Evolutionary conservation across 2,797 vertebrate species (phyloP), one percentile per base, ranked within the genome.

Genomic region (Schizopygopsis malacanthus): DNA sequence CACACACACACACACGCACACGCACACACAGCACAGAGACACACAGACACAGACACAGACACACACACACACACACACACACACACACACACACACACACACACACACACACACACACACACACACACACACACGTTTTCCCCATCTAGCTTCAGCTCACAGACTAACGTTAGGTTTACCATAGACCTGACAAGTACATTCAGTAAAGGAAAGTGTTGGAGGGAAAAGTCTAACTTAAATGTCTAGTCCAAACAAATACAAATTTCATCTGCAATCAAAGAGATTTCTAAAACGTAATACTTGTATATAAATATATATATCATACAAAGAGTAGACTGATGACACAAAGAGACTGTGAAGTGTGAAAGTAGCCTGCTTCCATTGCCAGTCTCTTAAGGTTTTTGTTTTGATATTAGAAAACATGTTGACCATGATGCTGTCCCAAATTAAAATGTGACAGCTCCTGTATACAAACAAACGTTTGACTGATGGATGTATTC

Each of bases 111-210:
- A 13, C 20, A 16, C 63, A 8, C 33, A 65, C 16, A 6, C 28
- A 20, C 20, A n/a, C 69, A 43, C 12, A 5, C 69, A 43, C 5
- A 1, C 41, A 72, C 41, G 33, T 33, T 33, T 76, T 88, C 90
- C 87, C 41, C 43, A 59, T 43, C 15, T 59, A 81, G 83, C 77
- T 87, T 52, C 15, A 76, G 85, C 90, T 95, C 92, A 90, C 94
- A 88, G 1, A 84, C 84, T 81, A 86, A 90, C 82, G 93, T 87
- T 82, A 93, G 92, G 89, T 93, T 86, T 91, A 86, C 91, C 94
- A 93, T 90, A 92, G 93, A 90, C 92, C 89, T 91, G 94, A 91
- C 90, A 94, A 87, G 92, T 93, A 92, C 91, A 94, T 87, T 73
- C 1, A 65, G 81, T 87, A 86, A 89, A 59, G 65, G 88, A 86